Conservation (phyloP, 2,888 invertebrate species). For the Heliconius ismenius region DNA sequence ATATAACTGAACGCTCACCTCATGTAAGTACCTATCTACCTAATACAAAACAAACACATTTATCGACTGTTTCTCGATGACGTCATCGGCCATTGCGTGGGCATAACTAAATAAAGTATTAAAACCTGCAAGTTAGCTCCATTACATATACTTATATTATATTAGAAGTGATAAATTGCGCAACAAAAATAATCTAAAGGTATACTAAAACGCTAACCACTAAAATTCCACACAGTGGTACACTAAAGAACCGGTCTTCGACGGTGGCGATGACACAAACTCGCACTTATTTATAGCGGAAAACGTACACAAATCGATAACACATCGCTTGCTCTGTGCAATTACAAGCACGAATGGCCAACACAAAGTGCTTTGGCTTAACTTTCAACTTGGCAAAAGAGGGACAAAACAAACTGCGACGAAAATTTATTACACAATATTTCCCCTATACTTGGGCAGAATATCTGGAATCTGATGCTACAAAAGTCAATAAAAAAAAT, state of each 20-base stretch:
- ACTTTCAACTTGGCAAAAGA: conserved; percentile 54
- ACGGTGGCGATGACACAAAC: conserved; percentile 71
- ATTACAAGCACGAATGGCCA: conserved; percentile 45
- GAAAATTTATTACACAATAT: background rate
- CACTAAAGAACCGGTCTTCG: conserved; percentile 65
- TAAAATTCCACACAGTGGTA: conserved; percentile 65
- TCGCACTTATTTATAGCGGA: conserved; percentile 76
- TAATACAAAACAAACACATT: conserved; percentile 37
- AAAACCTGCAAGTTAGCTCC: conserved; percentile 48
- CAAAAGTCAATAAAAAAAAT: background rate
- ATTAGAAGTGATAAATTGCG: conserved; percentile 55
- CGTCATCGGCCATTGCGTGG: conserved; percentile 53
- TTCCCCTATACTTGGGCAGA: background rate
- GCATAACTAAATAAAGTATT: conserved; percentile 47
- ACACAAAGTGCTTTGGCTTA: conserved; percentile 52
- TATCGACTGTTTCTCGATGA: conserved; percentile 48
- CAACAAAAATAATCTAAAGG: conserved; percentile 56
- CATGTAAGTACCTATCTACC: conserved; percentile 10
- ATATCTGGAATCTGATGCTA: background rate
- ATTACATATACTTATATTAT: conserved; percentile 38
- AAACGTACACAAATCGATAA: conserved; percentile 79
- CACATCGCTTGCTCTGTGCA: conserved; percentile 56
- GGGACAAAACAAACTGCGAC: conserved; percentile 43
- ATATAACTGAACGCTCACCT: conserved; percentile 29
- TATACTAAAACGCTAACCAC: conserved; percentile 47